These are phyloP conservation scores for Plusia festucae DNA, from an alignment of 2,888 invertebrate species.

Conservation along the genomic window DNA sequence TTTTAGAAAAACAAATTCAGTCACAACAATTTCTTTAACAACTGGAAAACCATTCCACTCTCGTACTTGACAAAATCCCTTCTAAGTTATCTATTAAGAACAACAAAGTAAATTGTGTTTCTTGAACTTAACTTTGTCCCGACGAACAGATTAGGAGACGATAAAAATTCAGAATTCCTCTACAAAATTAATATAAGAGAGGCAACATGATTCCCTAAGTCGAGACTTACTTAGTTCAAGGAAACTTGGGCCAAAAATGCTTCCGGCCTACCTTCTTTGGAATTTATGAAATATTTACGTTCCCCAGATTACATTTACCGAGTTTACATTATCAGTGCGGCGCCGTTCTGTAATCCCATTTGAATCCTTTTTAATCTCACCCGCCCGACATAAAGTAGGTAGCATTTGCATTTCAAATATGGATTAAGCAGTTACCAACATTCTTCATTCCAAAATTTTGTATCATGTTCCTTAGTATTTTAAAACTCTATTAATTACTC, in stretches of 20 bases:
- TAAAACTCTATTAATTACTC: slow-evolving; percentile 10
- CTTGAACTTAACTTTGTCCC: slow-evolving; percentile 30
- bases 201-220: slow-evolving; percentile 24
- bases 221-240: slow-evolving; percentile 37
- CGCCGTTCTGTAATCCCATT: slow-evolving; percentile 60
- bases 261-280: slow-evolving; percentile 36
- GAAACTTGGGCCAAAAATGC: slow-evolving; percentile 42
- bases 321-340: slow-evolving; percentile 63
- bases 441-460: slow-evolving; percentile 48
- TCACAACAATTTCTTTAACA: background rate
- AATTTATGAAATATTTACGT: slow-evolving; percentile 58
- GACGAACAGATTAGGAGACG: slow-evolving; percentile 27
- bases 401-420: slow-evolving; percentile 64
- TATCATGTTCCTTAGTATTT: slow-evolving; percentile 37
- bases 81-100: slow-evolving; percentile 1
- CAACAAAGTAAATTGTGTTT: slow-evolving; percentile 18
- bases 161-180: slow-evolving; percentile 37
- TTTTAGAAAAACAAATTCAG: background rate
- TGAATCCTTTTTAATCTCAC: slow-evolving; percentile 70
- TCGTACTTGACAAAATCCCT: background rate
- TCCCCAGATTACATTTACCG: slow-evolving; percentile 57
- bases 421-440: slow-evolving; percentile 58
- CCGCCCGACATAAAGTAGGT: slow-evolving; percentile 51
- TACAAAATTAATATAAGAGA: slow-evolving; percentile 29
- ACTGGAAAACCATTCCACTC: background rate